phyloP scores from a whole-genome alignment of 2,888 invertebrate genomes.

The Drosophila phalerata region DNA sequence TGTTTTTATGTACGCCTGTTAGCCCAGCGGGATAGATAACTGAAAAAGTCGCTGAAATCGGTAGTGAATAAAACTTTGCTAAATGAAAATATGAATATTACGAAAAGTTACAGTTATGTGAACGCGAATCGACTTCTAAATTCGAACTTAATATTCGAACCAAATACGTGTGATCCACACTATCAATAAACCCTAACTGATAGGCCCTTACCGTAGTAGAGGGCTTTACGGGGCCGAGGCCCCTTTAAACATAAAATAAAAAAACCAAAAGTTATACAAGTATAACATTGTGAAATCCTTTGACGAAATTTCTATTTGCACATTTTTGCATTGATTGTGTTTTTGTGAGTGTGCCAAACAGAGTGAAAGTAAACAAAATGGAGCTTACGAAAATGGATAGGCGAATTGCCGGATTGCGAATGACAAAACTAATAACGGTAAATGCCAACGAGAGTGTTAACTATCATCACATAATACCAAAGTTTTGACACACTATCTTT shows the following conservation, averaged over 20 bases:
- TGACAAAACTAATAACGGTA: conserved; percentile 79
- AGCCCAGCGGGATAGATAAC: conserved; percentile 15
- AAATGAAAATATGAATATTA: conserved; percentile 60
- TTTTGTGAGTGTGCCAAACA: conserved; percentile 33
- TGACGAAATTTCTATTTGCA: conserved; percentile 52
- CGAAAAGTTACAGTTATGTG: conserved; percentile 27
- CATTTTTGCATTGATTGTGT: conserved; percentile 35
- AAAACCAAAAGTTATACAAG: background rate
- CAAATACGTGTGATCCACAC: conserved; percentile 20
- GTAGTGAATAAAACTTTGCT: conserved; percentile 4
- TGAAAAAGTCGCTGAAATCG: conserved; percentile 38
- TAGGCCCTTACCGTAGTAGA: background rate
- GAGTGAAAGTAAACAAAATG: conserved; percentile 78
- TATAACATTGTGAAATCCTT: conserved; percentile 64
- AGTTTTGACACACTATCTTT: conserved; percentile 3
- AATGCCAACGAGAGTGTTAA: conserved; percentile 49
- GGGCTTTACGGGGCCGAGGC: conserved; percentile 29
- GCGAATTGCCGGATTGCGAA: conserved; percentile 61
- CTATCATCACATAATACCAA: conserved; percentile 37
- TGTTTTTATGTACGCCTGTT: conserved; percentile 24
- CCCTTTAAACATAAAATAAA: conserved; percentile 14
- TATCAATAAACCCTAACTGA: conserved; percentile 7
- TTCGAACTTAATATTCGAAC: background rate
- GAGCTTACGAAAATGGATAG: conserved; percentile 76
- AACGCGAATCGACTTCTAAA: conserved; percentile 14